Conservation (phyloP, 2,888 invertebrate genomes). For the Athalia cordata region DNA sequence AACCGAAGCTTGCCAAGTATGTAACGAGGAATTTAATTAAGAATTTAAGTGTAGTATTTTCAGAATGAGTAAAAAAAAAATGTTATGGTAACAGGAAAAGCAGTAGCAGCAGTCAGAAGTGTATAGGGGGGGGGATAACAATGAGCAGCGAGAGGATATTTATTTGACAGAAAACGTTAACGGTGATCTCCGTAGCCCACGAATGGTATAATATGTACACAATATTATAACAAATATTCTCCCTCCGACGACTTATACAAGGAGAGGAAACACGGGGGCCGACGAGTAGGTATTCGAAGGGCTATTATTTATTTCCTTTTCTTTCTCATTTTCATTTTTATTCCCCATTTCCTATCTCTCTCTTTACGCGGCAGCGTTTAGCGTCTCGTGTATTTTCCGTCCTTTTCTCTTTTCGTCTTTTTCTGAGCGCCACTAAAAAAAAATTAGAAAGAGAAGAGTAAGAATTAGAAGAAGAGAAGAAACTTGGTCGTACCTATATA, state of each 20-base stretch:
- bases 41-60: too few species aligned
- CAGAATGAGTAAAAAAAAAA: too few species aligned
- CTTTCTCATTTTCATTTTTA: neutral
- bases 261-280: too few species aligned
- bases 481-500: slow-evolving; percentile 17
- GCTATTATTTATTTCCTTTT: neutral
- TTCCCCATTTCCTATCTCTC: neutral
- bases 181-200: slow-evolving; percentile 14
- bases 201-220: neutral
- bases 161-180: slow-evolving; percentile 35
- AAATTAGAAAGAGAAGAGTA: neutral
- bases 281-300: too few species aligned
- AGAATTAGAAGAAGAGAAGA: slow-evolving; percentile 17
- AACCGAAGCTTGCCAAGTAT: too few species aligned
- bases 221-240: slow-evolving; percentile 28
- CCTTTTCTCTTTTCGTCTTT: neutral
- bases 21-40: too few species aligned
- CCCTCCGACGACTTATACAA: neutral
- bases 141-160: slow-evolving; percentile 14
- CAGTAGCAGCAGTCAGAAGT: too few species aligned
- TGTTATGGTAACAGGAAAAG: too few species aligned
- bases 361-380: too few species aligned
- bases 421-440: neutral
- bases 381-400: too few species aligned
- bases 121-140: neutral